Evolutionary conservation across 2,888 invertebrate species (phyloP), one percentile per base, ranked within the genome.

Genomic region (Chrysina gloriosa): DNA sequence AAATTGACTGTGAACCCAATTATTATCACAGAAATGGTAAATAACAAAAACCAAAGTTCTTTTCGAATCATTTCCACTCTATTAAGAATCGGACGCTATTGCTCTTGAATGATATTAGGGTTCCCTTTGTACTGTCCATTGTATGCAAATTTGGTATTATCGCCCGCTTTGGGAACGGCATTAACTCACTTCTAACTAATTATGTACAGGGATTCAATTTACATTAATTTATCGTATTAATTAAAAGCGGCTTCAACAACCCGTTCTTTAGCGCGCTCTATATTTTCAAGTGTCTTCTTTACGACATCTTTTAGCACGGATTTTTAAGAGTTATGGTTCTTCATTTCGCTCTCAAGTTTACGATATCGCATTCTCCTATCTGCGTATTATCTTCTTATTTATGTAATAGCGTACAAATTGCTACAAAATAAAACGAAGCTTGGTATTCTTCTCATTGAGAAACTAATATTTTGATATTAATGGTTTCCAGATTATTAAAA

Each of bases 221-320:
- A 54, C 65, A 58, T 68, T 68, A 65, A 68, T 68, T 68, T 68
- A 68, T 68, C 48, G 58, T 52, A 27, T 65, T 64, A 68, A 68
- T 68, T 68, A 68, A 58, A 48, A 48, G 58, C 48, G 31, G 25
- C 27, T 61, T 29, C 27, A 45, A 27, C 42, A 61, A 61, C 29
- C 16, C 58, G 58, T 42, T 39, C 27, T 61, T 42, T 42, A 42
- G 34, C 39, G 1, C 39, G 7, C 23, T 6, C 19, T 27, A 14
- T 21, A 61, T 27, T 42, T 42, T 27, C 6, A 61, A 42, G 29
- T 61, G 27, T 42, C 39, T 42, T 27, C 27, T 16, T 61, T 42
- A 25, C 42, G 58, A 42, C 31, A 16, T 19, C 19, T 19, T 29
- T 29, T 52, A 52, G 19, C 14, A 21, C 21, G 23, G 19, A 21